These are phyloP conservation scores for Metalampra italica DNA, from an alignment of 2,888 invertebrate genomes.

Conservation along the genomic window DNA sequence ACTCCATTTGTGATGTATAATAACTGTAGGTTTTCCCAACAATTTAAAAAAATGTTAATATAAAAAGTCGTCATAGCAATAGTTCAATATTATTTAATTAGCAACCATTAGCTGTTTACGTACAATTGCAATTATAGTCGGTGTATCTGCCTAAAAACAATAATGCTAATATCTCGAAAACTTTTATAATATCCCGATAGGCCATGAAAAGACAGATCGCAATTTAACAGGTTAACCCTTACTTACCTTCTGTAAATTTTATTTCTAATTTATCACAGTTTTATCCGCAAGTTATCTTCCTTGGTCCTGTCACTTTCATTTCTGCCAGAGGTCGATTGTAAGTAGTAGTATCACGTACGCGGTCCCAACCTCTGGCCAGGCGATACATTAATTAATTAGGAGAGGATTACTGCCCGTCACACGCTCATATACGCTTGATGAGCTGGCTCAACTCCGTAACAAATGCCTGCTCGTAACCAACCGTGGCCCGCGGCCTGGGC, in stretches of 20 bases:
- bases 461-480: constrained; percentile 8
- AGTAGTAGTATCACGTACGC: constrained; percentile 26
- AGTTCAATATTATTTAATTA: no score
- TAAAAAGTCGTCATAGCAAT: no score
- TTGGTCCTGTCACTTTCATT: constrained; percentile 11
- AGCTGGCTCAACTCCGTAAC: constrained; percentile 21
- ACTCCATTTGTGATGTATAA: no score
- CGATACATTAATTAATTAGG: constrained; percentile 39
- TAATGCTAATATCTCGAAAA: no score
- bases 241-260: not conserved
- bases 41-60: no score
- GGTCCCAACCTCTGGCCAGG: constrained; percentile 24
- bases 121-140: no score
- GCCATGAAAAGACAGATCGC: no score
- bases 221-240: no score
- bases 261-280: not conserved
- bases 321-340: constrained; percentile 14
- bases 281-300: not conserved
- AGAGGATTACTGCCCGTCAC: constrained; percentile 34
- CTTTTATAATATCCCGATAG: no score
- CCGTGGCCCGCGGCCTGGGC: not conserved
- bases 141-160: no score
- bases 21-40: no score
- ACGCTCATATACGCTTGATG: constrained; percentile 31
- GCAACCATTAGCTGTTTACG: no score